These are phyloP conservation scores for Drosophila murphyi DNA, from an alignment of 1,140 invertebrate genomes.

Conservation along the genomic window DNA sequence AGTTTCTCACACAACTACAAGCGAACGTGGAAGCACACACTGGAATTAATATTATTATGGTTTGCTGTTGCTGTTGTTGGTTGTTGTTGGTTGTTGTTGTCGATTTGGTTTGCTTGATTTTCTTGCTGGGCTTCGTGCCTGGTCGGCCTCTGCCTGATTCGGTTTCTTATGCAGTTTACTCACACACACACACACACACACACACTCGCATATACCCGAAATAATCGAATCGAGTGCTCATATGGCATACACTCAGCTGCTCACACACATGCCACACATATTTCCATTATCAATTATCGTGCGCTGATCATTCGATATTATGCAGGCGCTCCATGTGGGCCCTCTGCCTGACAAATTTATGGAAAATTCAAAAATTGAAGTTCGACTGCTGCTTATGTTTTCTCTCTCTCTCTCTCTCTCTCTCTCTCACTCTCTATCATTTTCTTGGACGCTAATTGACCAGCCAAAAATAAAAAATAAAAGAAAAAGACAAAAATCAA, in stretches of 20 bases:
- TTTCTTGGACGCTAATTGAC: constrained; percentile 56
- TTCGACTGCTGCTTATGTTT: constrained; percentile 23
- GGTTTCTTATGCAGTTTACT: constrained; percentile 68
- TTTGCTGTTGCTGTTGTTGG: constrained; percentile 50
- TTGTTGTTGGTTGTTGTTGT: constrained; percentile 46
- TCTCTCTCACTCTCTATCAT: constrained; percentile 24
- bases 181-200: constrained; percentile 23
- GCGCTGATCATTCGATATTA: constrained; percentile 64
- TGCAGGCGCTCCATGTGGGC: constrained; percentile 42
- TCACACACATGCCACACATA: constrained; percentile 33
- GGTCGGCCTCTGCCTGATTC: constrained; percentile 50
- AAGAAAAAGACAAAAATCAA: constrained; percentile 10
- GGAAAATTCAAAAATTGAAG: constrained; percentile 52
- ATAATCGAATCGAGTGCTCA: constrained; percentile 13
- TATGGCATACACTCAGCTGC: neutral
- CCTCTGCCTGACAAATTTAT: constrained; percentile 59
- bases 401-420: no score
- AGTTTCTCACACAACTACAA: constrained; percentile 79
- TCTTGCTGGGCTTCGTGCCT: constrained; percentile 72
- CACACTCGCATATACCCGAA: neutral
- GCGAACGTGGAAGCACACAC: constrained; percentile 74
- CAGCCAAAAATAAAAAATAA: constrained; percentile 34
- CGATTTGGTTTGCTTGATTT: constrained; percentile 74
- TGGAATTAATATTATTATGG: constrained; percentile 83
- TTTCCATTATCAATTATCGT: constrained; percentile 78